A percentile compares a stretch with the other conserved stretches of the same genome.
Evolutionary conservation across 2,888 invertebrate genomes (phyloP).

Genomic region (Catotricha subobsoleta): DNA sequence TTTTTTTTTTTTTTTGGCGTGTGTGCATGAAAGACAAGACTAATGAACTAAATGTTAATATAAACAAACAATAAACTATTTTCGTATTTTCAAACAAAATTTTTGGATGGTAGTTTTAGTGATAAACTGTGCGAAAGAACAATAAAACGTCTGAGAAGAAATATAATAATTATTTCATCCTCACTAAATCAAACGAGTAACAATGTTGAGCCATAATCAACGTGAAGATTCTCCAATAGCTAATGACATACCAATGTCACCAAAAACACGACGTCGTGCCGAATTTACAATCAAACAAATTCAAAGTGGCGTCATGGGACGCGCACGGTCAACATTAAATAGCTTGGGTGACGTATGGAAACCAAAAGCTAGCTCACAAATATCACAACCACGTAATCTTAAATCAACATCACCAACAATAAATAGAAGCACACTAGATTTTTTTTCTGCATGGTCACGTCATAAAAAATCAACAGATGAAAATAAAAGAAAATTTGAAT

Average conservation of each 20-base stretch:
- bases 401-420: not conserved
- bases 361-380: not conserved
- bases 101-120: too few species aligned
- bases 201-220: slow-evolving; percentile 3
- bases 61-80: too few species aligned
- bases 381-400: slow-evolving; percentile 1
- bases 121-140: too few species aligned
- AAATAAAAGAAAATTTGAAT: slow-evolving; percentile 7
- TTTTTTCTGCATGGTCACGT: slow-evolving; percentile 22
- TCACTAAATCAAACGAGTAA: not conserved
- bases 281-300: slow-evolving; percentile 3
- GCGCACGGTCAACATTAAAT: slow-evolving; percentile 7
- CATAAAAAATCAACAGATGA: slow-evolving; percentile 16
- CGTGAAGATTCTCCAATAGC: slow-evolving; percentile 13
- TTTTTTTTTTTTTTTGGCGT: too few species aligned
- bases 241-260: slow-evolving; percentile 12
- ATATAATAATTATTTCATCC: too few species aligned
- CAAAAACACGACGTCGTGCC: slow-evolving; percentile 10
- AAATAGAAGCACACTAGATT: slow-evolving; percentile 27
- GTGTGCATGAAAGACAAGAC: too few species aligned
- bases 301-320: slow-evolving; percentile 13
- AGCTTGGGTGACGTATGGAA: slow-evolving; percentile 13
- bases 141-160: too few species aligned
- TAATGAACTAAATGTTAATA: too few species aligned
- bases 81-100: too few species aligned